Percentiles rank a stretch among this genome's conserved stretches.
phyloP scores from a whole-genome alignment of 2,888 invertebrate genomes.

The Eupithecia subumbrata region DNA sequence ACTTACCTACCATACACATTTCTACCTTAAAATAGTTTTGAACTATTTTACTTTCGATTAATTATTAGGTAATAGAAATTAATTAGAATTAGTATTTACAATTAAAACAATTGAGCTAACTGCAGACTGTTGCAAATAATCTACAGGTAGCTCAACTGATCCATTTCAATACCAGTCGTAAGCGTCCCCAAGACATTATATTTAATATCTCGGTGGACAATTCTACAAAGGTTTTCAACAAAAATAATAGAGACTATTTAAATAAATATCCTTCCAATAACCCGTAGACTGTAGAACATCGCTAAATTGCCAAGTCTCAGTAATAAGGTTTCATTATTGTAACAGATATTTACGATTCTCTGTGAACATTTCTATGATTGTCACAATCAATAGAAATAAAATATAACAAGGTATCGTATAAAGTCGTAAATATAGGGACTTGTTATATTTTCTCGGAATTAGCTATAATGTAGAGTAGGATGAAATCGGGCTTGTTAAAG shows the following conservation, averaged over 20 bases:
- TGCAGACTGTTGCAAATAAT: too few relatives aligned
- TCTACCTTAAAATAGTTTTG: too few relatives aligned
- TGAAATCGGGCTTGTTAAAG: constrained; percentile 4
- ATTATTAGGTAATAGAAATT: too few relatives aligned
- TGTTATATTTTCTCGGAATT: constrained; percentile 11
- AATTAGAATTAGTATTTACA: too few relatives aligned
- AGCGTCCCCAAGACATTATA: too few relatives aligned
- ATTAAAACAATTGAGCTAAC: too few relatives aligned
- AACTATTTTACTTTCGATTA: too few relatives aligned
- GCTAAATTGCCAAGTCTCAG: not conserved
- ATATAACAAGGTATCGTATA: constrained; percentile 9
- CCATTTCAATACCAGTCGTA: too few relatives aligned
- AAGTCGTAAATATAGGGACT: not conserved
- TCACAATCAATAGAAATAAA: constrained; percentile 12
- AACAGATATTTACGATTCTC: not conserved
- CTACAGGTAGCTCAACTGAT: too few relatives aligned
- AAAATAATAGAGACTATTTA: not conserved
- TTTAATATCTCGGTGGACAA: not conserved
- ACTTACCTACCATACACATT: too few relatives aligned
- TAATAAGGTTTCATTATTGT: not conserved
- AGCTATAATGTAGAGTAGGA: constrained; percentile 2
- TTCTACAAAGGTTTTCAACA: not conserved
- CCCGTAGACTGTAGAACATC: not conserved
- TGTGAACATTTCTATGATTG: not conserved
- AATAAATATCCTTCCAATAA: not conserved